A percentile compares a stretch with the other conserved stretches of the same genome.
Evolutionary conservation across 2,888 invertebrate species (phyloP).

Genomic region (Oscheius sp.): DNA sequence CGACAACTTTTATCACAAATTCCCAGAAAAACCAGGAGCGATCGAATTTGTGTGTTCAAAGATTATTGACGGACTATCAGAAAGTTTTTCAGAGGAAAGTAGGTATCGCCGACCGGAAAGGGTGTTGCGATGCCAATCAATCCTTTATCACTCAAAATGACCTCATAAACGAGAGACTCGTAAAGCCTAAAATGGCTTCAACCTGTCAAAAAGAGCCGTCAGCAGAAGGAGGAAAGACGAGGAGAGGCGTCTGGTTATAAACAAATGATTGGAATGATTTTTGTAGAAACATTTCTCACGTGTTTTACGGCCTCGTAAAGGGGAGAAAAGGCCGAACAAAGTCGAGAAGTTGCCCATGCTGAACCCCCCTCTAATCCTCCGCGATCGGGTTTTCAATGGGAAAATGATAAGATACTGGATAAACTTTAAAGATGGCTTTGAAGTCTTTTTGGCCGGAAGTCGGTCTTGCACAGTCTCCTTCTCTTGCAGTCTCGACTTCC

Average conservation of each 20-base stretch:
- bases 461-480: conserved; percentile 25
- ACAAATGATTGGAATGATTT: not conserved
- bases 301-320: not conserved
- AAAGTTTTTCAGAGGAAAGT: not conserved
- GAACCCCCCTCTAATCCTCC: not conserved
- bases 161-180: no score
- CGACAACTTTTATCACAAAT: no score
- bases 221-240: not conserved
- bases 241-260: no score
- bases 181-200: not conserved
- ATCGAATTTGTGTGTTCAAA: no score
- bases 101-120: not conserved
- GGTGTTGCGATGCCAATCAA: not conserved
- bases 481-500: conserved; percentile 29
- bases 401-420: not conserved
- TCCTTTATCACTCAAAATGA: not conserved
- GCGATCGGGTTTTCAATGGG: not conserved
- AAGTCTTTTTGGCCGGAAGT: conserved; percentile 11
- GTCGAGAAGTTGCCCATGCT: not conserved
- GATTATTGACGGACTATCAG: no score
- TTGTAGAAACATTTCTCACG: not conserved
- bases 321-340: not conserved
- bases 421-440: not conserved
- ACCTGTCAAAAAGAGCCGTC: not conserved
- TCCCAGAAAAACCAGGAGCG: no score